These are phyloP conservation scores for Phrynosoma blainvillii DNA, from an alignment of 2,113 vertebrate genomes.

Conservation along the genomic window DNA sequence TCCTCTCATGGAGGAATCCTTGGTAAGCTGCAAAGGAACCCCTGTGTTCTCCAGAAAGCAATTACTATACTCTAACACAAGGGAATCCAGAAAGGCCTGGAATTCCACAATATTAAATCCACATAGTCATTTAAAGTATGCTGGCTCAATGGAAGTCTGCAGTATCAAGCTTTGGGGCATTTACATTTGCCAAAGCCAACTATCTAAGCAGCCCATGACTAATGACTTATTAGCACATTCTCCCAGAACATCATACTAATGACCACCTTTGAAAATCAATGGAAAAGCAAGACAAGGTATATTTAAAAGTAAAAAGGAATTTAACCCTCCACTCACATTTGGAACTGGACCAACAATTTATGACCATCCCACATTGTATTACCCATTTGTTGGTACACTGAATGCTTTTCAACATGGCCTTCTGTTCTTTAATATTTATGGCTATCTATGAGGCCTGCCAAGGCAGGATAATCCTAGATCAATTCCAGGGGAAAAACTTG, in stretches of 20 bases:
- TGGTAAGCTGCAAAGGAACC: background rate
- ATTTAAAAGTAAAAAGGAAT: background rate
- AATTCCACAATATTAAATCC: background rate
- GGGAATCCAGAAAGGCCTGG: background rate
- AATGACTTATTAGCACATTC: conserved; percentile 11
- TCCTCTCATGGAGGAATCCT: background rate
- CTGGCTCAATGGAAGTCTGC: background rate
- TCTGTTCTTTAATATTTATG: no score
- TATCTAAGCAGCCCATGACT: background rate
- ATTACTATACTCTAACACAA: background rate
- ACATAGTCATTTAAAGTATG: background rate
- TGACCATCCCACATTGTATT: background rate
- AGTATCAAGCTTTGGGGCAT: background rate
- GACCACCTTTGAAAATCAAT: background rate
- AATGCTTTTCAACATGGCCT: background rate
- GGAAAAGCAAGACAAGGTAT: accelerated
- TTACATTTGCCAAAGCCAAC: background rate
- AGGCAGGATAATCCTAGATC: no score
- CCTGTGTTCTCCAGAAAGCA: background rate
- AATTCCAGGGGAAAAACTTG: no score
- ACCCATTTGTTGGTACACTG: background rate
- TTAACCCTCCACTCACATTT: background rate
- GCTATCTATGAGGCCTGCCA: no score
- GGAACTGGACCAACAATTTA: background rate
- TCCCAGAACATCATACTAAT: background rate